Percentiles rank a stretch among this genome's conserved stretches.
Evolutionary conservation across 1,140 invertebrate species (phyloP).

Genomic region (Tribolium castaneum): DNA sequence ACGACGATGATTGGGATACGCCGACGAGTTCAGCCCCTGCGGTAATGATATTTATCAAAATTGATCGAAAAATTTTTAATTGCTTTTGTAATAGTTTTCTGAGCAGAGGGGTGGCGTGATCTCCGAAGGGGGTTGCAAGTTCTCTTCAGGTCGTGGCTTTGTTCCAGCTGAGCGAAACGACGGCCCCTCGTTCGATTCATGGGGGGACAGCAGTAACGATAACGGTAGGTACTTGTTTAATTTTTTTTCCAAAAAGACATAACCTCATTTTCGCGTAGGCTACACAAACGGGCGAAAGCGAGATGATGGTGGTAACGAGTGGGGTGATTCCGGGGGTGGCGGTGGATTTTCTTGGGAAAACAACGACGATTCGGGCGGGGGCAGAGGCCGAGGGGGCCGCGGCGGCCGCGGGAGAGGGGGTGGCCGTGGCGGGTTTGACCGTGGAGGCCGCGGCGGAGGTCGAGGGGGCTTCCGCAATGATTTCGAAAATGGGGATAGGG

Average conservation of each 20-base stretch:
- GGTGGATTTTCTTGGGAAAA: not conserved
- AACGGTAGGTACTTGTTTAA: not conserved
- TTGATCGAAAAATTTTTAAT: not conserved
- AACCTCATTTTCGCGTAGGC: not conserved
- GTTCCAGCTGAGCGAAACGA: conserved; percentile 42
- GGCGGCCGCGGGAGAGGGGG: conserved; percentile 25
- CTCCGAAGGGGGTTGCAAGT: conserved; percentile 54
- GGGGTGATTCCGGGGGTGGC: conserved; percentile 31
- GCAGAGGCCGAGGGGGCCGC: conserved; percentile 31
- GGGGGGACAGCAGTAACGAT: conserved; percentile 29
- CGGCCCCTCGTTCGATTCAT: not conserved
- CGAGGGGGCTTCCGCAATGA: conserved; percentile 31
- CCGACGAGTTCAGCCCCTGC: not conserved
- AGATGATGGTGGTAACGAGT: conserved; percentile 12
- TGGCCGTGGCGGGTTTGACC: conserved; percentile 24
- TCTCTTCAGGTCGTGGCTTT: conserved; percentile 54
- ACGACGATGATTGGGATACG: conserved; percentile 28
- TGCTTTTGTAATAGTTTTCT: not conserved
- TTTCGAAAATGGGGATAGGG: conserved; percentile 23
- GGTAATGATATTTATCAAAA: not conserved
- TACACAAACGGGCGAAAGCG: not conserved
- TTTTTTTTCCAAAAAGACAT: not conserved
- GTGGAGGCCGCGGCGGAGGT: conserved; percentile 39
- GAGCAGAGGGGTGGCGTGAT: conserved; percentile 30
- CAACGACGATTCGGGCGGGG: conserved; percentile 40